These are phyloP conservation scores for Phrynocephalus versicolor DNA, from an alignment of 2,113 vertebrate species.

Conservation along the genomic window DNA sequence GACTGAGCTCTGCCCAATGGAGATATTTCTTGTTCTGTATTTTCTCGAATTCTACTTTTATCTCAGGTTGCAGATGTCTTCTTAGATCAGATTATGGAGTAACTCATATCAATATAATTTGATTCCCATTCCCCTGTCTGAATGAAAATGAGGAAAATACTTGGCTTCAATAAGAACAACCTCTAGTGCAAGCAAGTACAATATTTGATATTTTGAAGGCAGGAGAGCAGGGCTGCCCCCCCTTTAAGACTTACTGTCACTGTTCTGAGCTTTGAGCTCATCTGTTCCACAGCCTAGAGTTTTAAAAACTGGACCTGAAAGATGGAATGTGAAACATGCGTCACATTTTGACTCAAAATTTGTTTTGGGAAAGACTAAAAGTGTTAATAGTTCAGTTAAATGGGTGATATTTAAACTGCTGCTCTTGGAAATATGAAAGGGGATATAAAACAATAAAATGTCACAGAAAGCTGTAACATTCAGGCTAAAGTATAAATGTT, in stretches of 20 bases:
- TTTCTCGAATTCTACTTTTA: conserved; percentile 13
- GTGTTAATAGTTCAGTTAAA: not conserved
- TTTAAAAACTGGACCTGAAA: not conserved
- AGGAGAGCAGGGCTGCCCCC: not conserved
- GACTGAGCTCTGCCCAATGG: not conserved
- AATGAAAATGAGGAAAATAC: conserved; percentile 19
- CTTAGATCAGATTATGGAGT: not conserved
- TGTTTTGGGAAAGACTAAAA: conserved; percentile 13
- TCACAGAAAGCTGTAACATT: conserved; percentile 25
- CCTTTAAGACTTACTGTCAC: not conserved
- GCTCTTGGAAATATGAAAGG: conserved; percentile 4
- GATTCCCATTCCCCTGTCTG: not conserved
- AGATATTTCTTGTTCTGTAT: not conserved
- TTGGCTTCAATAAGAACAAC: conserved; percentile 20
- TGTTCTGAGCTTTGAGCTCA: not conserved
- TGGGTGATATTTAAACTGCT: conserved; percentile 30
- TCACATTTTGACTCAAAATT: not conserved
- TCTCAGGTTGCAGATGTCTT: not conserved
- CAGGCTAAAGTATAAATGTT: conserved; percentile 45
- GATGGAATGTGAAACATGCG: not conserved
- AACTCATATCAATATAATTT: conserved; percentile 19
- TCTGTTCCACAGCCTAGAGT: not conserved
- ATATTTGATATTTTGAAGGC: rapidly evolving
- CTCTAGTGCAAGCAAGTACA: not conserved
- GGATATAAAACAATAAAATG: conserved; percentile 39